phyloP scores from a whole-genome alignment of 1,140 invertebrate species.

The Meteorus sp. region DNA sequence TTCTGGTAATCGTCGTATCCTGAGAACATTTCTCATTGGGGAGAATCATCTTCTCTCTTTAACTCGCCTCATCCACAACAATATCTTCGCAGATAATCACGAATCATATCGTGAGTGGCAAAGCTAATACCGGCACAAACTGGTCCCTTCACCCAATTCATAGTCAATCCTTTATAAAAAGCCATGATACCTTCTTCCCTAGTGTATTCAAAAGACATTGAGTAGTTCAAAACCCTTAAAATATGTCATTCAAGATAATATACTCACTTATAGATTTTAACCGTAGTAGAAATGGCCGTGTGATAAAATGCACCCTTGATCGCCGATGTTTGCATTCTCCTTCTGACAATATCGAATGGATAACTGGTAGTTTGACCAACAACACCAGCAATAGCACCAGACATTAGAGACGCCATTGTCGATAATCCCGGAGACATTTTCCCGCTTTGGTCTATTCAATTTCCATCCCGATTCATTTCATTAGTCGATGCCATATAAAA shows the following conservation, averaged over 20 bases:
- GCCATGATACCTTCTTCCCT: slow-evolving; percentile 88
- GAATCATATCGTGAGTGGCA: slow-evolving; percentile 88
- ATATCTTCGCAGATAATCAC: slow-evolving; percentile 61
- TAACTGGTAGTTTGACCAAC: slow-evolving; percentile 95
- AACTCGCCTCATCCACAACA: slow-evolving; percentile 23
- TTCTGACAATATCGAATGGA: slow-evolving; percentile 89
- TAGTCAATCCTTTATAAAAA: slow-evolving; percentile 96
- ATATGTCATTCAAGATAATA: slow-evolving; percentile 11
- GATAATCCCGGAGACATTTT: slow-evolving; percentile 48
- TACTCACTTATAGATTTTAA: slow-evolving; percentile 65
- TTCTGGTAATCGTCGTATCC: no score
- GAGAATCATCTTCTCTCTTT: no score
- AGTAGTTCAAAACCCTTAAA: no score
- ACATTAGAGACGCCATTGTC: slow-evolving; percentile 69
- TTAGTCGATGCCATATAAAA: no score
- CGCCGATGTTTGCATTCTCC: slow-evolving; percentile 80
- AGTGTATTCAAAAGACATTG: slow-evolving; percentile 36
- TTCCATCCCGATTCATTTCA: background rate
- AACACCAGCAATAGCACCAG: slow-evolving; percentile 90
- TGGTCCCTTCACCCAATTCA: slow-evolving; percentile 99
- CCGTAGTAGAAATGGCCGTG: slow-evolving; percentile 66
- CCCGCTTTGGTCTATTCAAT: slow-evolving; percentile 35
- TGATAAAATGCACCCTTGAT: slow-evolving; percentile 67
- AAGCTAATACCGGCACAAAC: slow-evolving; percentile 98
- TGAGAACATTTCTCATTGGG: no score